Percentiles rank a stretch among this genome's conserved stretches.
phyloP scores from a whole-genome alignment of 2,113 vertebrate species.

The Isurus oxyrinchus region DNA sequence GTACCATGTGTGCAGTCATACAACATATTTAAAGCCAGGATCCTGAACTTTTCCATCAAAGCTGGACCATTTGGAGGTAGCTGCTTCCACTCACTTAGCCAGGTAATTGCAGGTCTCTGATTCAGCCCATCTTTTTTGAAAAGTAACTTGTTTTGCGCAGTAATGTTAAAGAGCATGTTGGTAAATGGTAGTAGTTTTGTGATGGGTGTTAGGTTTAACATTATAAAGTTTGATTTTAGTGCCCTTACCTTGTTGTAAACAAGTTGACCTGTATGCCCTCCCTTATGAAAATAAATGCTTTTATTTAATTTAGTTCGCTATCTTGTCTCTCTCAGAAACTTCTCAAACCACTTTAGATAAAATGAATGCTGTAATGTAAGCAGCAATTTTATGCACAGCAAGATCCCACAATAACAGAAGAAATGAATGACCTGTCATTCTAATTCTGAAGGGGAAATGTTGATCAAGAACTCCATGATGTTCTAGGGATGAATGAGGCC shows the following conservation, averaged over 20 bases:
- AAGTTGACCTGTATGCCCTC: not conserved
- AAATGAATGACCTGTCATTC: not conserved
- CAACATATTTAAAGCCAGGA: not conserved
- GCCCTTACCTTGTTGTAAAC: not conserved
- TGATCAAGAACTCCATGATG: not conserved
- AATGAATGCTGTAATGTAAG: not conserved
- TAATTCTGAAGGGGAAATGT: not conserved
- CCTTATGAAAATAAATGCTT: too few species aligned
- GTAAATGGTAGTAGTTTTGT: not conserved
- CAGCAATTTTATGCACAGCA: not conserved
- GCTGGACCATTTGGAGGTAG: not conserved
- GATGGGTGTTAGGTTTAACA: not conserved
- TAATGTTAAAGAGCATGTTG: not conserved
- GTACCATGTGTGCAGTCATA: not conserved
- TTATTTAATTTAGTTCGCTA: not conserved
- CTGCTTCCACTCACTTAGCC: not conserved
- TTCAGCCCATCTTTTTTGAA: not conserved
- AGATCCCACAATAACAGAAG: not conserved
- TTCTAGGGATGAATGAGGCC: not conserved
- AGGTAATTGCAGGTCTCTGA: not conserved
- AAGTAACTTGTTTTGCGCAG: not conserved
- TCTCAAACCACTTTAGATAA: not conserved
- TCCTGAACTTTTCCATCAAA: not conserved
- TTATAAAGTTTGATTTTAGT: not conserved
- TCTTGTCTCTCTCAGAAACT: not conserved